Evolutionary conservation across 1,140 invertebrate genomes (phyloP).

Genomic region (Microplitis mediator): DNA sequence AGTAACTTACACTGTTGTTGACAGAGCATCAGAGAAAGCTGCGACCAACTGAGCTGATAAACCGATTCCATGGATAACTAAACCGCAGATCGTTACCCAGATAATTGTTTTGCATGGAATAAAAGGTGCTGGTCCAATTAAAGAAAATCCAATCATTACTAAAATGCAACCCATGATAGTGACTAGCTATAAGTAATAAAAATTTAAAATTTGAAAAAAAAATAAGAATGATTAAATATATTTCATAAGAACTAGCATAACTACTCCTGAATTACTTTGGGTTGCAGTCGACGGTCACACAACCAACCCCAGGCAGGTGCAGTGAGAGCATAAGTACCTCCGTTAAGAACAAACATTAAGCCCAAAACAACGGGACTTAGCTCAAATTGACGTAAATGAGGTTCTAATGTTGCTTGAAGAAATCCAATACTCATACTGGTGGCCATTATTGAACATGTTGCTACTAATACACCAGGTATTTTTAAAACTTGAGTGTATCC

Average conservation of each 20-base stretch:
- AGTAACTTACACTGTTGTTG: slow-evolving; percentile 72
- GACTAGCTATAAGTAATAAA: slow-evolving; percentile 56
- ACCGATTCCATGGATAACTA: slow-evolving; percentile 79
- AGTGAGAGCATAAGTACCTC: slow-evolving; percentile 81
- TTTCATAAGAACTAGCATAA: background rate
- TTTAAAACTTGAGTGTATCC: slow-evolving; percentile 69
- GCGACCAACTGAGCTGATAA: slow-evolving; percentile 82
- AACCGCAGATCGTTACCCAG: slow-evolving; percentile 71
- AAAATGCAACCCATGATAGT: slow-evolving; percentile 72
- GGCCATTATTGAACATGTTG: slow-evolving; percentile 72
- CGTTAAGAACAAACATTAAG: slow-evolving; percentile 86
- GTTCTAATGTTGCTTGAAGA: slow-evolving; percentile 80
- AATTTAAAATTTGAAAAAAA: background rate
- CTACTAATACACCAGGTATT: slow-evolving; percentile 73
- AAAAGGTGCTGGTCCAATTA: slow-evolving; percentile 79
- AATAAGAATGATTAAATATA: slow-evolving; percentile 16
- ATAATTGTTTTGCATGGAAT: slow-evolving; percentile 68
- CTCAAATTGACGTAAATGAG: slow-evolving; percentile 77
- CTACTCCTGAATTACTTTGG: slow-evolving; percentile 60
- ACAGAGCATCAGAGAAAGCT: slow-evolving; percentile 80
- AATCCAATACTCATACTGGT: slow-evolving; percentile 84
- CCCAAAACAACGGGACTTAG: slow-evolving; percentile 78
- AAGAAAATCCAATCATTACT: slow-evolving; percentile 70
- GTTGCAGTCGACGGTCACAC: slow-evolving; percentile 71
- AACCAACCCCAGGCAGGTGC: slow-evolving; percentile 83